These are phyloP conservation scores for Eulemur mongoz DNA, from an alignment of 2,797 vertebrate species.

Conservation along the genomic window DNA sequence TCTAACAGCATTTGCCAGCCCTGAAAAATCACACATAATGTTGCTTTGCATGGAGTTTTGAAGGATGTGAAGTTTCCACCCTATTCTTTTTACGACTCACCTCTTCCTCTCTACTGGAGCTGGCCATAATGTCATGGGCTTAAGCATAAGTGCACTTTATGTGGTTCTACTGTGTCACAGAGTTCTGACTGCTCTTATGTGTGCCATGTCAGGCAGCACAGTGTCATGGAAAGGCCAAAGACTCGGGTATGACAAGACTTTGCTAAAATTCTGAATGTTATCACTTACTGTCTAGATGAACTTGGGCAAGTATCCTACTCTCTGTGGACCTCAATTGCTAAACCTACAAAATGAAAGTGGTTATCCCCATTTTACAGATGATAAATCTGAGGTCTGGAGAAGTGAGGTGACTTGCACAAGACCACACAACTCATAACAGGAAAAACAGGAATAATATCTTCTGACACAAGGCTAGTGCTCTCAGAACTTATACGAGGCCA, in stretches of 20 bases:
- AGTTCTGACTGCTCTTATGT: rapidly evolving
- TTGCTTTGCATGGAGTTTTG: too few species aligned
- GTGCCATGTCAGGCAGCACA: neutral
- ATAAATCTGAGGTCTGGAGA: neutral
- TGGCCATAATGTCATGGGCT: neutral
- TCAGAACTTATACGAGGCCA: neutral
- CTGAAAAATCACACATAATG: neutral
- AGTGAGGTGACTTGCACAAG: neutral
- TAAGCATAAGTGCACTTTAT: neutral
- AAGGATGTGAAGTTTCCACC: neutral
- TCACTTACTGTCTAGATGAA: neutral
- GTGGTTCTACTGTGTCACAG: neutral
- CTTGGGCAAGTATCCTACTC: neutral
- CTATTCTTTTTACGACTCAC: neutral
- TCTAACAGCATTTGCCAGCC: neutral
- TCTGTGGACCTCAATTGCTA: neutral
- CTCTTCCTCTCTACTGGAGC: neutral
- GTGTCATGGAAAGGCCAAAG: neutral
- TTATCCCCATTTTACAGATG: neutral
- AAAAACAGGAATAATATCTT: neutral
- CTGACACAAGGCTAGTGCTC: neutral
- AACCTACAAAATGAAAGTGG: neutral
- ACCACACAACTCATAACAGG: neutral
- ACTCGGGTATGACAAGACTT: neutral
- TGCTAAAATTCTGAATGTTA: neutral